Conservation (phyloP, 2,113 vertebrate genomes). For the Platichthys stellatus region DNA sequence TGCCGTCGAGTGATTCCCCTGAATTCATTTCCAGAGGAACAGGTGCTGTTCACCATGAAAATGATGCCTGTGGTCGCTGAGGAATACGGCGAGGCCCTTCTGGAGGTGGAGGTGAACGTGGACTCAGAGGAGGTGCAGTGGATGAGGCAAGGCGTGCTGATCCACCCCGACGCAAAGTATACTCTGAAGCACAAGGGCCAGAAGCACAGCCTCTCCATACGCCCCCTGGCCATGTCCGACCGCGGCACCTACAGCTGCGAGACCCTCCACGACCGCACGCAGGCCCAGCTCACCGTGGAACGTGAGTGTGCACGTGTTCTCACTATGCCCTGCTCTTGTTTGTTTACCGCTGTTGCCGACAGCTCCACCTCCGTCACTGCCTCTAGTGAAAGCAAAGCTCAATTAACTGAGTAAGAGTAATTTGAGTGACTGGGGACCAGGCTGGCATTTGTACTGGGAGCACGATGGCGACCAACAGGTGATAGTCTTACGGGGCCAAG, state of each 20-base stretch:
- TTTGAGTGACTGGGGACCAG: slow-evolving; percentile 62
- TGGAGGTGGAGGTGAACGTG: slow-evolving; percentile 89
- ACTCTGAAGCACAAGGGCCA: slow-evolving; percentile 80
- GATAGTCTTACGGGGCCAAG: slow-evolving; percentile 45
- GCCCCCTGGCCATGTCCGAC: slow-evolving; percentile 81
- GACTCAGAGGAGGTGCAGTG: slow-evolving; percentile 88
- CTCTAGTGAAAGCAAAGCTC: slow-evolving; percentile 63
- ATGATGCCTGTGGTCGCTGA: slow-evolving; percentile 86
- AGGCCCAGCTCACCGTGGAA: slow-evolving; percentile 89
- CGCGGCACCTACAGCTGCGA: slow-evolving; percentile 93
- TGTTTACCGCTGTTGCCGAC: slow-evolving; percentile 71
- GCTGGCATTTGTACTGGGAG: slow-evolving; percentile 56
- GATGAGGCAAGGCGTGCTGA: slow-evolving; percentile 91
- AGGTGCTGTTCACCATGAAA: slow-evolving; percentile 88
- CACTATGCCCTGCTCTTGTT: slow-evolving; percentile 73
- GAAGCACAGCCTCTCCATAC: slow-evolving; percentile 84
- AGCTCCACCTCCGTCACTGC: slow-evolving; percentile 30
- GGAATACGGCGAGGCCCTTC: slow-evolving; percentile 84
- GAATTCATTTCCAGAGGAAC: slow-evolving; percentile 81
- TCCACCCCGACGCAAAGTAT: slow-evolving; percentile 85
- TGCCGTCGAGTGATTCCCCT: slow-evolving; percentile 7
- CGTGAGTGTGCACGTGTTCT: slow-evolving; percentile 85
- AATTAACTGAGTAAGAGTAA: slow-evolving; percentile 76
- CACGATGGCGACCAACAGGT: slow-evolving; percentile 77
- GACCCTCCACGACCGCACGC: slow-evolving; percentile 91